A percentile compares a stretch with the other conserved stretches of the same genome.
phyloP scores from a whole-genome alignment of 1,140 invertebrate genomes.

The Procambarus clarkii region DNA sequence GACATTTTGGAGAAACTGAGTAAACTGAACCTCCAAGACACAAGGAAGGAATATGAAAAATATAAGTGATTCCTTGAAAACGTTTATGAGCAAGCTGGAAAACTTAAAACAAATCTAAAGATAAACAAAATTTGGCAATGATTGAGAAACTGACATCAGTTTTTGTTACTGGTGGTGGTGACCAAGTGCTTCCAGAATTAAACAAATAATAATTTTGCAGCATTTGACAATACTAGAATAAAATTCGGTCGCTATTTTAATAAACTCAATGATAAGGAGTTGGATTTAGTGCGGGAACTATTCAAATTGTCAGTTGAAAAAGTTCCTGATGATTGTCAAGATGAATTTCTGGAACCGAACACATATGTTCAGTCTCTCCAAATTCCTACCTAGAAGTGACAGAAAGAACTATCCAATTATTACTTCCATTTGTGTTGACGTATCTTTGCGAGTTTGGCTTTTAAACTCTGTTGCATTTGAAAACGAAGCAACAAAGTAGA shows the following conservation, averaged over 20 bases:
- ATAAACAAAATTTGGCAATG: constrained; percentile 25
- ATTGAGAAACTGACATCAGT: constrained; percentile 6
- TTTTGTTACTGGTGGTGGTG: constrained; percentile 32
- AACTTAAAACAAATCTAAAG: constrained; percentile 34
- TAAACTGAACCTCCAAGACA: constrained; percentile 41
- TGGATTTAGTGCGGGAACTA: constrained; percentile 4
- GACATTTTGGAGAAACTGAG: constrained; percentile 29
- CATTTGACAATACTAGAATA: constrained; percentile 25
- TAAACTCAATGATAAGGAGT: constrained; percentile 3
- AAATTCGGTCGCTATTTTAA: constrained; percentile 29
- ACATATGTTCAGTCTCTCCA: constrained; percentile 21
- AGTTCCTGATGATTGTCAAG: constrained; percentile 47
- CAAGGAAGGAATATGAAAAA: constrained; percentile 46
- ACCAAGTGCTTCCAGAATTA: constrained; percentile 38
- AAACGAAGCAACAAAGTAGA: constrained; percentile 40
- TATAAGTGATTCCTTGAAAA: constrained; percentile 43
- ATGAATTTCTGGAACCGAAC: constrained; percentile 17
- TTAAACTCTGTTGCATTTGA: constrained; percentile 48
- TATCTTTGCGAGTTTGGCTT: constrained; percentile 38
- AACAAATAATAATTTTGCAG: constrained; percentile 34
- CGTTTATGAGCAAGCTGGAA: constrained; percentile 38
- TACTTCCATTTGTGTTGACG: constrained; percentile 47
- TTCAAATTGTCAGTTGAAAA: constrained; percentile 38
- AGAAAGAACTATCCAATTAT: constrained; percentile 33
- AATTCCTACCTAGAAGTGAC: constrained; percentile 32